Evolutionary conservation across 2,888 invertebrate species (phyloP).

Genomic region (Pomacea canaliculata): DNA sequence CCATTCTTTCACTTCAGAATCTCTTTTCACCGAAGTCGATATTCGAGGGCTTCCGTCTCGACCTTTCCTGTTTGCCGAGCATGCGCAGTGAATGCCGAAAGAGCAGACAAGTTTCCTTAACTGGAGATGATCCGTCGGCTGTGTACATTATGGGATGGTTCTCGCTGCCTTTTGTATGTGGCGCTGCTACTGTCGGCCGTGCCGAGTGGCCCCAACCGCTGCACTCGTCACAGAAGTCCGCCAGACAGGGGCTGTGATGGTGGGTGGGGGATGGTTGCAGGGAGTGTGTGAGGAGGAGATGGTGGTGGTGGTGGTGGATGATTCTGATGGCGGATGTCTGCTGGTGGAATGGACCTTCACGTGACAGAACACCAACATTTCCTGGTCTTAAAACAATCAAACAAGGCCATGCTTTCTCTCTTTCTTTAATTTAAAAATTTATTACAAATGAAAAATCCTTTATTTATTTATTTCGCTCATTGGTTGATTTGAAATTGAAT

Average conservation of each 20-base stretch:
- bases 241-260: neutral
- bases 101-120: neutral
- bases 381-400: too few relatives aligned
- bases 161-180: neutral
- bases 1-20: neutral
- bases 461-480: too few relatives aligned
- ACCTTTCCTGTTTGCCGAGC: conserved; percentile 9
- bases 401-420: too few relatives aligned
- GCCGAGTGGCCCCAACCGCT: neutral
- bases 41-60: neutral
- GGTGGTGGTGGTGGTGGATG: too few relatives aligned
- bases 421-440: too few relatives aligned
- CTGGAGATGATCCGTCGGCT: conserved; percentile 11
- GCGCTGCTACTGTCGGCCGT: neutral
- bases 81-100: conserved; percentile 9
- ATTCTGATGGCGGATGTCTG: too few relatives aligned
- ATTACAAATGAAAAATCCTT: too few relatives aligned
- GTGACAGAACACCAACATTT: too few relatives aligned
- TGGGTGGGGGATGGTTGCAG: neutral
- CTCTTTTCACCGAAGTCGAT: neutral
- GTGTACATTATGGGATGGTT: conserved; percentile 12
- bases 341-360: too few relatives aligned
- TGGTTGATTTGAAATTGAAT: too few relatives aligned
- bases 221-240: neutral
- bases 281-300: neutral